A percentile compares a stretch with the other conserved stretches of the same genome.
These are phyloP conservation scores for Andrena fulva DNA, from an alignment of 2,888 invertebrate genomes.

Conservation along the genomic window DNA sequence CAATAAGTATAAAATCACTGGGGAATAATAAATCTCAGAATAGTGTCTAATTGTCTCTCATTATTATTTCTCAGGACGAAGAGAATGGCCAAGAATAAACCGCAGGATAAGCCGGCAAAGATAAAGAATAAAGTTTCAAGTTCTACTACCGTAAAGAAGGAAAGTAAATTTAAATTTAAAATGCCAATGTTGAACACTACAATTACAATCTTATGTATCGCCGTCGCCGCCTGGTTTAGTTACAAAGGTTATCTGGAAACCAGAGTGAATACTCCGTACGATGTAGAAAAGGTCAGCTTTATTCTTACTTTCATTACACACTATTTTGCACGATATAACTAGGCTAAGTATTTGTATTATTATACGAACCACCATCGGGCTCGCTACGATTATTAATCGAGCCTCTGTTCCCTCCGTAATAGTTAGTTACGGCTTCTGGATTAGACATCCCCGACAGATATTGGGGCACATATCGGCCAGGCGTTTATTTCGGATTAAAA, in stretches of 20 bases:
- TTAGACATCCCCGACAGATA: slow-evolving; percentile 91
- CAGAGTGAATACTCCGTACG: slow-evolving; percentile 94
- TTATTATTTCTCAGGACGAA: slow-evolving; percentile 33
- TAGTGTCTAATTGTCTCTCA: neutral
- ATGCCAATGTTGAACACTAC: slow-evolving; percentile 74
- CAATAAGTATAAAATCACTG: neutral
- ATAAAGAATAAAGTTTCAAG: slow-evolving; percentile 64
- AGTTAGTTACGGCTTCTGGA: slow-evolving; percentile 91
- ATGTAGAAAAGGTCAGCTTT: slow-evolving; percentile 89
- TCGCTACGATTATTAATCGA: slow-evolving; percentile 4
- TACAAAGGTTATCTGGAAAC: slow-evolving; percentile 95
- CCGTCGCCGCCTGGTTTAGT: slow-evolving; percentile 90
- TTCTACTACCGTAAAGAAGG: slow-evolving; percentile 54
- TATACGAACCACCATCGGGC: too few relatives aligned
- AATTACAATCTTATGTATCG: slow-evolving; percentile 86
- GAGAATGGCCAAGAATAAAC: slow-evolving; percentile 74
- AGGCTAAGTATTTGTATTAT: neutral
- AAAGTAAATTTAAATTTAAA: slow-evolving; percentile 56
- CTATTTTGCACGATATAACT: neutral
- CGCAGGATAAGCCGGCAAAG: slow-evolving; percentile 70
- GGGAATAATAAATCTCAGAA: neutral
- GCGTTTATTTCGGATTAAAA: slow-evolving; percentile 96
- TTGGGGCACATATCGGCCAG: slow-evolving; percentile 98
- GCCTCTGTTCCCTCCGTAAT: slow-evolving; percentile 39
- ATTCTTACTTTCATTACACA: slow-evolving; percentile 6